These are phyloP conservation scores for Octopus bimaculoides DNA, from an alignment of 1,140 invertebrate genomes.

Conservation along the genomic window DNA sequence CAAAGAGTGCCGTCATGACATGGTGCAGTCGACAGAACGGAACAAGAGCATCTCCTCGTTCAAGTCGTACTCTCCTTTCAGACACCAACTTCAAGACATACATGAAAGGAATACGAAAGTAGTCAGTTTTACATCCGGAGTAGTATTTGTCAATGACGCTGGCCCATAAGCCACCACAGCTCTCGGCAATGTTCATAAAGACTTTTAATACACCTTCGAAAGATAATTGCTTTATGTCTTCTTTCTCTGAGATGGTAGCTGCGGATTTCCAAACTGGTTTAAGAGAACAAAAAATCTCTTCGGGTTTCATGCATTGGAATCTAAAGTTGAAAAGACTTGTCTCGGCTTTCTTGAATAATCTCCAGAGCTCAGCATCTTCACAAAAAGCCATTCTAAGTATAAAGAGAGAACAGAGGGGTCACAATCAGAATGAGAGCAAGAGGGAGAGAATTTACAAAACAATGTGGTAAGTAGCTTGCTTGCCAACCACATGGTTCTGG, in stretches of 20 bases:
- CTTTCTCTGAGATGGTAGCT: background rate
- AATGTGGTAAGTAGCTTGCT: too few species aligned
- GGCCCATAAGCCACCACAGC: constrained; percentile 17
- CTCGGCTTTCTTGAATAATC: constrained; percentile 30
- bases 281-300: constrained; percentile 19
- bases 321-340: constrained; percentile 31
- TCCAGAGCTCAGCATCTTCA: constrained; percentile 20
- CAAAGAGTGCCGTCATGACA: constrained; percentile 25
- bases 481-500: too few species aligned
- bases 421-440: too few species aligned
- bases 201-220: background rate
- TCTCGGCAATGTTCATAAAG: constrained; percentile 7
- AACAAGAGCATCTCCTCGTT: constrained; percentile 29
- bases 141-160: constrained; percentile 24
- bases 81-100: constrained; percentile 23
- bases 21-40: constrained; percentile 24
- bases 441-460: too few species aligned
- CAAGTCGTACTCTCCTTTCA: constrained; percentile 28
- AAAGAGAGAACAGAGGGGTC: background rate
- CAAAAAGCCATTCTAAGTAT: constrained; percentile 27
- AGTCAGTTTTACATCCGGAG: constrained; percentile 10
- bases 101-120: constrained; percentile 30
- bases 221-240: background rate
- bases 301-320: constrained; percentile 28
- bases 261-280: background rate